A percentile compares a stretch with the other conserved stretches of the same genome.
Evolutionary conservation across 2,113 vertebrate species (phyloP).

Genomic region (Xenopus borealis): DNA sequence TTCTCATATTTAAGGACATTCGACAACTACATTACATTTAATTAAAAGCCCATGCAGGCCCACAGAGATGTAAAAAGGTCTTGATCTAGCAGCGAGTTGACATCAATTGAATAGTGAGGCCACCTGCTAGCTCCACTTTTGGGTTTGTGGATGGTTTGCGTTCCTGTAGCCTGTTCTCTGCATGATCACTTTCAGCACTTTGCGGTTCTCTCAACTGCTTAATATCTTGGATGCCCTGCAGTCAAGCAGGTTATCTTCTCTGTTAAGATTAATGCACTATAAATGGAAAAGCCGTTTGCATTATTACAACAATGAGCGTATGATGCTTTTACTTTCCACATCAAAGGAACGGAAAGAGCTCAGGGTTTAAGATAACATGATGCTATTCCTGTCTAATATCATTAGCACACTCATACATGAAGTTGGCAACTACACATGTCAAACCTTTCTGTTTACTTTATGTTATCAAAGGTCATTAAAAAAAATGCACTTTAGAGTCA

Average conservation of each 20-base stretch:
- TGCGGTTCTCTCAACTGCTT: conserved; percentile 82
- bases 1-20: conserved; percentile 66
- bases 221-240: conserved; percentile 80
- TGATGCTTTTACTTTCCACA: conserved; percentile 64
- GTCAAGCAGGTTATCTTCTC: conserved; percentile 69
- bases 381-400: conserved; percentile 66
- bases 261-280: conserved; percentile 60
- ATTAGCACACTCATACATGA: conserved; percentile 49
- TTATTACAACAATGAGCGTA: conserved; percentile 53
- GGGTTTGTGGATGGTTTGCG: conserved; percentile 83
- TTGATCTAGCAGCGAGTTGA: conserved; percentile 78
- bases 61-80: conserved; percentile 79
- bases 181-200: conserved; percentile 84
- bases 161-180: conserved; percentile 91
- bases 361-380: conserved; percentile 66
- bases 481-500: conserved; percentile 6
- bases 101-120: conserved; percentile 82
- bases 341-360: conserved; percentile 58
- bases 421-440: conserved; percentile 48
- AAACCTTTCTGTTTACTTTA: conserved; percentile 26
- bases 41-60: conserved; percentile 81
- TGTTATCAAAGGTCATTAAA: background rate
- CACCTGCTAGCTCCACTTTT: conserved; percentile 90
- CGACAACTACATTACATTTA: conserved; percentile 77
- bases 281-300: conserved; percentile 51